These are phyloP conservation scores for Lepidotrigona ventralis DNA, from an alignment of 1,140 invertebrate species.

Conservation along the genomic window DNA sequence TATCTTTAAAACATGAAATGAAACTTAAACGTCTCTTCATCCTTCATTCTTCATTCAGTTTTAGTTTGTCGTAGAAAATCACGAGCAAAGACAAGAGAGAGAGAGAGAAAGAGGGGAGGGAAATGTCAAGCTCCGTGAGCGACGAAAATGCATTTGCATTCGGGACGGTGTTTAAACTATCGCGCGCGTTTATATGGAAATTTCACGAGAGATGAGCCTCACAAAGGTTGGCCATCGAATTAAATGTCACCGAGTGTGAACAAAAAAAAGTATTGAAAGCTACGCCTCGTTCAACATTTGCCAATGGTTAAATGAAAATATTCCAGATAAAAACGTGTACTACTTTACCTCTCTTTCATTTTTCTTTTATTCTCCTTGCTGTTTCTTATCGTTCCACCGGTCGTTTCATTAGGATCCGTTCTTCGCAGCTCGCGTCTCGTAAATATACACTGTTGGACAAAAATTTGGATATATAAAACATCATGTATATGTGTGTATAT, in stretches of 20 bases:
- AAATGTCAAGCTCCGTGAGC: neutral
- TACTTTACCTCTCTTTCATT: neutral
- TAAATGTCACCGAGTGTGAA: conserved; percentile 1
- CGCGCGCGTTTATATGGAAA: conserved; percentile 30
- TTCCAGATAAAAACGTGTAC: neutral
- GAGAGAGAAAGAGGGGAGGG: neutral
- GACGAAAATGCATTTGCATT: conserved; percentile 22
- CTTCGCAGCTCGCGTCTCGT: too few species aligned
- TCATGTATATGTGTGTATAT: too few species aligned
- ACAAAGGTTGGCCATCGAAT: conserved; percentile 11
- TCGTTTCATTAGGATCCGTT: neutral
- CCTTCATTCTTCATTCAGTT: neutral
- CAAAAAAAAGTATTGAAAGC: neutral
- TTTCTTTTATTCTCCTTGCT: neutral
- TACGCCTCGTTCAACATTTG: neutral
- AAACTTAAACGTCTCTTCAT: too few species aligned
- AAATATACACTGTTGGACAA: too few species aligned
- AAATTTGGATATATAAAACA: too few species aligned
- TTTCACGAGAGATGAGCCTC: conserved; percentile 14
- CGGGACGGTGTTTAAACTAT: conserved; percentile 20
- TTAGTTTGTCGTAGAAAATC: neutral
- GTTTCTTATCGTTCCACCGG: neutral
- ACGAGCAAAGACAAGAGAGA: neutral
- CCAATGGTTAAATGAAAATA: conserved; percentile 11
- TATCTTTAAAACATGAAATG: too few species aligned